phyloP scores from a whole-genome alignment of 2,888 invertebrate species.

The Crocallis elinguaria region DNA sequence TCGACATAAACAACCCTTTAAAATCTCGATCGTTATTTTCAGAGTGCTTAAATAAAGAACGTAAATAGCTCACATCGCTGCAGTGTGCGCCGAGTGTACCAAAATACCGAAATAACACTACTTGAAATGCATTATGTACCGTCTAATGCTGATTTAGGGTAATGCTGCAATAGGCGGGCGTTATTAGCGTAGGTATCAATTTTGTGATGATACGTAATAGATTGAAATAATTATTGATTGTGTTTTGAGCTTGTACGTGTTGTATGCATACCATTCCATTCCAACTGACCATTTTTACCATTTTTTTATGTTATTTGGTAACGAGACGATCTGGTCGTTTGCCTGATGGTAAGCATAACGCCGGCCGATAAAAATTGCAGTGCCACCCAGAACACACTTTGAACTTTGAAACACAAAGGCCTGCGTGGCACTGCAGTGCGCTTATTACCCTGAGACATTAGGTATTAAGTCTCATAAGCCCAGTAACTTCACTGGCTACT shows the following conservation, averaged over 20 bases:
- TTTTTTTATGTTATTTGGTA: too few relatives aligned
- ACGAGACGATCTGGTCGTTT: too few relatives aligned
- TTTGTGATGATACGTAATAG: neutral
- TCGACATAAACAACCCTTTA: constrained; percentile 22
- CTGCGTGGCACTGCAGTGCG: too few relatives aligned
- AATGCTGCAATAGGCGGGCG: neutral
- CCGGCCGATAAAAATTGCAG: too few relatives aligned
- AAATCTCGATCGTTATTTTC: constrained; percentile 22
- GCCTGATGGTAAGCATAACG: too few relatives aligned
- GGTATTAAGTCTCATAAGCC: too few relatives aligned
- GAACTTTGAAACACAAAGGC: too few relatives aligned
- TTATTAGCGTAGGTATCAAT: neutral
- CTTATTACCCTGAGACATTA: too few relatives aligned
- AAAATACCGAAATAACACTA: constrained; percentile 30
- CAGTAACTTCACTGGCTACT: too few relatives aligned
- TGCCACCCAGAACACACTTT: too few relatives aligned
- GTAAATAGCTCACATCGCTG: constrained; percentile 4
- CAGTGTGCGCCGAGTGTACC: neutral
- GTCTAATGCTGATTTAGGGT: neutral
- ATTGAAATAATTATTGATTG: neutral
- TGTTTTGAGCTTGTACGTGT: neutral
- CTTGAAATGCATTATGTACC: constrained; percentile 25
- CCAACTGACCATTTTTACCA: too few relatives aligned
- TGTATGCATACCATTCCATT: too few relatives aligned
- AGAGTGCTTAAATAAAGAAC: constrained; percentile 7